Conservation (phyloP, 2,113 vertebrate genomes). For the Todiramphus chloris region DNA sequence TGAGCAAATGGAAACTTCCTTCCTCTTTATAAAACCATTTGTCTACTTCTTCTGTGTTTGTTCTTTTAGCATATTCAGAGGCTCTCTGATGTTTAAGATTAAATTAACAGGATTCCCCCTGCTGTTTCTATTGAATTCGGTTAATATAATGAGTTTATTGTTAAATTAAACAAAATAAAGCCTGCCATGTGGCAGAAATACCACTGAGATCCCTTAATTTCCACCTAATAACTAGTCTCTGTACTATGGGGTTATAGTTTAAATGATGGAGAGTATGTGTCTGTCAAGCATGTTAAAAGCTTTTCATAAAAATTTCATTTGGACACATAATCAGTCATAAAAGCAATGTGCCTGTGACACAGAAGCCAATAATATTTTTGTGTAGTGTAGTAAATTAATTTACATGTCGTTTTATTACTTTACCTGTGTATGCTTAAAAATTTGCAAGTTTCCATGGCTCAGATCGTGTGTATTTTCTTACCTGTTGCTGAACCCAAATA, state of each 20-base stretch:
- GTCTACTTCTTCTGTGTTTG: constrained; percentile 45
- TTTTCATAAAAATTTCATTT: not conserved
- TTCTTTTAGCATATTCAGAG: constrained; percentile 66
- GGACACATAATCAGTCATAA: not conserved
- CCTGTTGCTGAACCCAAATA: not conserved
- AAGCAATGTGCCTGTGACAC: not conserved
- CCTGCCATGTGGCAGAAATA: constrained; percentile 59
- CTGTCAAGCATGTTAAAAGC: not conserved
- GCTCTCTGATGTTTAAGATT: constrained; percentile 62
- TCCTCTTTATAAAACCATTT: constrained; percentile 41
- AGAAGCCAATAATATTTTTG: not conserved
- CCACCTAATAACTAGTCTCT: not conserved
- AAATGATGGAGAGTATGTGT: not conserved
- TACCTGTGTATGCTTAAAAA: not conserved
- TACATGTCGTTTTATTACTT: not conserved
- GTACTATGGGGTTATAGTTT: not conserved
- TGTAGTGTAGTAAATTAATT: not conserved
- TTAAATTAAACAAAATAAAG: constrained; percentile 75
- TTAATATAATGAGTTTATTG: constrained; percentile 76
- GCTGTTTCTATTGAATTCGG: constrained; percentile 73
- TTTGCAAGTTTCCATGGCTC: not conserved
- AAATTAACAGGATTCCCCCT: constrained; percentile 73
- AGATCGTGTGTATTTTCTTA: rapidly evolving
- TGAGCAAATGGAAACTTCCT: constrained; percentile 41
- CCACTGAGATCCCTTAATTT: constrained; percentile 32